phyloP scores from a whole-genome alignment of 1,140 invertebrate species.

The Macrobrachium rosenbergii region DNA sequence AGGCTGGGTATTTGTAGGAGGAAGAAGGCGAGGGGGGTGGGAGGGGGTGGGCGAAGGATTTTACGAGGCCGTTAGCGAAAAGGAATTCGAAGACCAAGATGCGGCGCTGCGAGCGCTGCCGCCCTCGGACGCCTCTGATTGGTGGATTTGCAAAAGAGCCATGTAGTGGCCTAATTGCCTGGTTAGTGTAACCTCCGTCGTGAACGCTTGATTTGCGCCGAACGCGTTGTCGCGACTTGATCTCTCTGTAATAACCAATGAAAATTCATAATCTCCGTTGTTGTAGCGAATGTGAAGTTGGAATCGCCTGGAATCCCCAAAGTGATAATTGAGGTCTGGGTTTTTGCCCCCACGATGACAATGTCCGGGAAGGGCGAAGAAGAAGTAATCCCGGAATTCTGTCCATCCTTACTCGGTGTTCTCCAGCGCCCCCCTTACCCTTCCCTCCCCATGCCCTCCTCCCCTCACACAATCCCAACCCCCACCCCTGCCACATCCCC shows the following conservation, averaged over 20 bases:
- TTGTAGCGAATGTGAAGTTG: constrained; percentile 54
- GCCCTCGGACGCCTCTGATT: constrained; percentile 38
- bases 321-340: constrained; percentile 39
- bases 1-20: too few relatives aligned
- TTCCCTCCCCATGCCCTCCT: neutral
- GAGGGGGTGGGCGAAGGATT: too few relatives aligned
- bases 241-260: constrained; percentile 56
- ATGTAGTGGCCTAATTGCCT: constrained; percentile 55
- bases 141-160: constrained; percentile 32
- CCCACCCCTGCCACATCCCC: constrained; percentile 1
- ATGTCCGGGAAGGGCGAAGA: constrained; percentile 37
- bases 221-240: constrained; percentile 29
- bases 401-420: constrained; percentile 12
- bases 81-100: too few relatives aligned
- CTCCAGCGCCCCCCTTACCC: constrained; percentile 3
- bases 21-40: too few relatives aligned
- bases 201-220: constrained; percentile 35
- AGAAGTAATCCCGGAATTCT: constrained; percentile 50
- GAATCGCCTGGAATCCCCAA: constrained; percentile 40
- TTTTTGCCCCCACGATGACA: constrained; percentile 43
- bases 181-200: constrained; percentile 43
- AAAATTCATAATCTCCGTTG: constrained; percentile 61
- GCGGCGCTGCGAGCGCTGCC: neutral
- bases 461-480: too few relatives aligned
- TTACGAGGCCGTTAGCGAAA: too few relatives aligned